A percentile compares a stretch with the other conserved stretches of the same genome.
Conservation (phyloP, 2,888 invertebrate genomes). For the Eupeodes latifasciatus region DNA sequence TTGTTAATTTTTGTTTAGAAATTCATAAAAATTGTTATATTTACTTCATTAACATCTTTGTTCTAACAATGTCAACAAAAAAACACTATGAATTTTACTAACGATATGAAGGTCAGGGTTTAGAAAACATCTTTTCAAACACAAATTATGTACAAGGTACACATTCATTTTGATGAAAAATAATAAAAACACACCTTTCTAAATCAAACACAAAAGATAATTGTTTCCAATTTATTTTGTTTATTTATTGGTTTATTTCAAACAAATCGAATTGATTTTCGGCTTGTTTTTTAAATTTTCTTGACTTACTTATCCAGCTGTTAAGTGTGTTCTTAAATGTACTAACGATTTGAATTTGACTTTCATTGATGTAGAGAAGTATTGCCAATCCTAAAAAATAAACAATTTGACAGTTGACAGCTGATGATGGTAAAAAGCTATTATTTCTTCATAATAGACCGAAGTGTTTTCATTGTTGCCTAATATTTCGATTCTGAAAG, state of each 20-base stretch:
- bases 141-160: background rate
- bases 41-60: background rate
- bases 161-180: background rate
- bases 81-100: background rate
- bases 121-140: conserved; percentile 1
- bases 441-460: no score
- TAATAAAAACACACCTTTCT: background rate
- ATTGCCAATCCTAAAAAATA: no score
- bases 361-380: no score
- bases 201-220: background rate
- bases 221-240: background rate
- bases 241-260: background rate
- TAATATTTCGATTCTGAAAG: no score
- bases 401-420: no score
- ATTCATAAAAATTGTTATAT: no score
- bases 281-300: background rate
- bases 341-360: no score
- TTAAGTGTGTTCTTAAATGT: no score
- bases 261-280: background rate
- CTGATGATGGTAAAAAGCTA: no score
- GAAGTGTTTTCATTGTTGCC: no score
- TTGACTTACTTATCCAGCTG: background rate
- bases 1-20: background rate
- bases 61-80: background rate
- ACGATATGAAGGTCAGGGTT: background rate